Conservation (phyloP, 2,888 invertebrate genomes). For the Diaphora mendica region DNA sequence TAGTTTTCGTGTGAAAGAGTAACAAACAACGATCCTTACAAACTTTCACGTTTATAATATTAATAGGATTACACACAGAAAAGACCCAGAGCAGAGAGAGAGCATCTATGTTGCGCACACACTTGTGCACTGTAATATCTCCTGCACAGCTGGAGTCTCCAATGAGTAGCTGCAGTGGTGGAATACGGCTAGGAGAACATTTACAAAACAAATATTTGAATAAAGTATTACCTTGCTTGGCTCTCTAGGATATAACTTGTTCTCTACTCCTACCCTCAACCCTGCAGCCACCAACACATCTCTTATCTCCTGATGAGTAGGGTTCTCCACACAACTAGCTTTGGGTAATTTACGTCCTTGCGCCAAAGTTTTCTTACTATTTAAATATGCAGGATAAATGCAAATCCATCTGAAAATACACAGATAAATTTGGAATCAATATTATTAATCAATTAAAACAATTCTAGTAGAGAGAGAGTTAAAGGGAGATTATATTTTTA, state of each 20-base stretch:
- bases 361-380: conserved; percentile 95
- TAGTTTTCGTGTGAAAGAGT: no score
- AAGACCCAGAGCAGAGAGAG: no score
- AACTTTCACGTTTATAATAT: no score
- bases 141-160: no score
- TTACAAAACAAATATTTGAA: no score
- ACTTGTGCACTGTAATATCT: no score
- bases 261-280: conserved; percentile 95
- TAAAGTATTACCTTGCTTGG: conserved; percentile 89
- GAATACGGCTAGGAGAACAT: no score
- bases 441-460: not conserved
- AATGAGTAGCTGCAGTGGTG: no score
- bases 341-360: conserved; percentile 95
- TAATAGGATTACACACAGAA: no score
- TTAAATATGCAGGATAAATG: conserved; percentile 98
- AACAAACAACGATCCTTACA: no score
- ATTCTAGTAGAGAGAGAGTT: not conserved
- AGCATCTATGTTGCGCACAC: no score
- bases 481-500: not conserved
- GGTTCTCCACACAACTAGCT: conserved; percentile 96
- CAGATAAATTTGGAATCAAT: no score
- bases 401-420: conserved; percentile 93
- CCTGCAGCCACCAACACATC: conserved; percentile 96
- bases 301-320: conserved; percentile 97
- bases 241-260: conserved; percentile 96